Evolutionary conservation across 2,888 invertebrate genomes (phyloP), one percentile per base, ranked within the genome.

Genomic region (Dryocosmus kuriphilus): DNA sequence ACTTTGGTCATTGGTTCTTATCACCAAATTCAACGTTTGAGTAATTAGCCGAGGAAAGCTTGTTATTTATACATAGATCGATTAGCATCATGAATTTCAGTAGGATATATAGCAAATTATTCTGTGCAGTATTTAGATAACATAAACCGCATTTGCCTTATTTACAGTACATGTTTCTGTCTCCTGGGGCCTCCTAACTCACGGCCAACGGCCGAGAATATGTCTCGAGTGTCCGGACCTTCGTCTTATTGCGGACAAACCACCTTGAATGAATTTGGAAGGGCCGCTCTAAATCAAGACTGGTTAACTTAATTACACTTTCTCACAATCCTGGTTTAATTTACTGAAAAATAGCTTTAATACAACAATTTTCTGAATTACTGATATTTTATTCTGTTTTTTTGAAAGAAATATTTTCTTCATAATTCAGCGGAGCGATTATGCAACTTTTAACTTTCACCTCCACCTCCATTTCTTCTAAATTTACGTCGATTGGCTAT

Each of bases 201-300:
- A 89, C 84, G 86, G 79, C 83, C 86, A 87, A 83, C 86, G 85
- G 85, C 84, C 85, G 85, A 85, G 87, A 88, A 88, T 89, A 87
- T 84, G 89, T 88, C 88, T 88, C 86, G 85, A 83, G 86, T 83
- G 88, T 89, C 86, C 87, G 85, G 85, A 90, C 89, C 89, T 90
- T 89, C 90, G 88, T 90, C 89, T 88, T 85, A 80, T 74, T 79
- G 85, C 77, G 83, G 84, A 80, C 78, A 78, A 81, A 80, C 80
- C 82, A 38, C 62, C 63, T 41, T 71, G 63, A 67, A 74, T 46
- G 60, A 27, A 65, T 77, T 71, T 74, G 51, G 77, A 81, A 61
- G 73, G 76, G 46, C 73, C 74, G 77, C 77, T 77, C 80, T 84
- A 83, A 83, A 84, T 84, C 84, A 84, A 84, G 83, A 82, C 78